Conservation (phyloP, 2,797 vertebrate species). For the Squalus acanthias region DNA sequence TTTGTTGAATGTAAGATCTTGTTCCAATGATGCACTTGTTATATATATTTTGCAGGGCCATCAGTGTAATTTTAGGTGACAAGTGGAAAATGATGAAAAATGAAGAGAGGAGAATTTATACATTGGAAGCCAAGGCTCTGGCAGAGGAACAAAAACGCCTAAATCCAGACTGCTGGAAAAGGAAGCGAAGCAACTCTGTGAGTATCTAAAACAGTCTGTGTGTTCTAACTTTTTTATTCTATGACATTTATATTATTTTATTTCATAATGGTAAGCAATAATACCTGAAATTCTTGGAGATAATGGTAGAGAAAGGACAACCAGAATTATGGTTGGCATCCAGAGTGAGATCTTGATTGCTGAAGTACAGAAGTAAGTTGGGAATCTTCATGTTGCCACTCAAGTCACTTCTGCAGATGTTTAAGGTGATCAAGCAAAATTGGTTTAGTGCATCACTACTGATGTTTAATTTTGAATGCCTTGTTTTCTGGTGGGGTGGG, state of each 20-base stretch:
- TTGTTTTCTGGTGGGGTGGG: background rate
- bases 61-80: conserved; percentile 97
- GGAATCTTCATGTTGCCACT: background rate
- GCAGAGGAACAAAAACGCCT: conserved; percentile 97
- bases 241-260: background rate
- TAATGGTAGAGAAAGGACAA: background rate
- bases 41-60: conserved; percentile 75
- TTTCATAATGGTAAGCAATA: background rate
- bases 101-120: conserved; percentile 93
- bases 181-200: conserved; percentile 98
- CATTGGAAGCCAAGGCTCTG: conserved; percentile 96
- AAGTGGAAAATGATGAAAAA: conserved; percentile 99
- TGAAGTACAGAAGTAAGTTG: background rate
- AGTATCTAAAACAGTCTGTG: conserved; percentile 40
- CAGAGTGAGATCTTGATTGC: background rate
- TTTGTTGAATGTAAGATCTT: conserved; percentile 35
- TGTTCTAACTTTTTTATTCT: background rate
- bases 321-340: background rate
- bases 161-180: conserved; percentile 99
- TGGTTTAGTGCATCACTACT: background rate
- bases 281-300: background rate
- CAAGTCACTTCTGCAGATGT: background rate
- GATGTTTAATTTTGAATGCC: background rate
- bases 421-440: background rate
- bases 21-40: background rate